Conservation (phyloP, 2,888 invertebrate species). For the Perithous albicinctus region DNA sequence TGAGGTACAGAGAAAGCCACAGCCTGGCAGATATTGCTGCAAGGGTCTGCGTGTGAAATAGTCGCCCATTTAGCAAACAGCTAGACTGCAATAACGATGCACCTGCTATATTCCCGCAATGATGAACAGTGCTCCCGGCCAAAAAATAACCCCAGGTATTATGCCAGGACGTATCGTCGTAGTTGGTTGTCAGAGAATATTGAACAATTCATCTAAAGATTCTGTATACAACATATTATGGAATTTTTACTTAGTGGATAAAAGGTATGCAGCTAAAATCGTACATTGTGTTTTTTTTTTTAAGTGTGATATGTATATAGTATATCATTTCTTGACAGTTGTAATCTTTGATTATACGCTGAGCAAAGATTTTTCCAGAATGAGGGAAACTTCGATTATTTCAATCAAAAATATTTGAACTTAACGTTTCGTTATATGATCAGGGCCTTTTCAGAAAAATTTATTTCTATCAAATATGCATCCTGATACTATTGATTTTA, state of each 20-base stretch:
- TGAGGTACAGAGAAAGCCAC: constrained; percentile 25
- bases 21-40: constrained; percentile 31
- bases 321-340: no score
- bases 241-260: neutral
- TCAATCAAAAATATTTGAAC: no score
- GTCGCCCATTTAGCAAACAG: constrained; percentile 11
- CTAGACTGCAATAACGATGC: neutral
- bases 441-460: no score
- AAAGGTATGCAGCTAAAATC: no score
- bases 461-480: no score
- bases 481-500: no score
- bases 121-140: neutral
- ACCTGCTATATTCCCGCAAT: constrained; percentile 17
- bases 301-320: no score
- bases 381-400: no score
- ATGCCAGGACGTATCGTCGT: neutral
- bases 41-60: constrained; percentile 13
- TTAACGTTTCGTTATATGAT: no score
- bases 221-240: neutral
- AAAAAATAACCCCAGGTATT: constrained; percentile 6
- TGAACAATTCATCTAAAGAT: neutral
- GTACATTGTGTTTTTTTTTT: neutral
- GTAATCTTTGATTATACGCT: no score
- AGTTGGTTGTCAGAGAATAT: neutral
- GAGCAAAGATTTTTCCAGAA: no score